These are phyloP conservation scores for Tipula helvola DNA, from an alignment of 2,888 invertebrate genomes.

Conservation along the genomic window DNA sequence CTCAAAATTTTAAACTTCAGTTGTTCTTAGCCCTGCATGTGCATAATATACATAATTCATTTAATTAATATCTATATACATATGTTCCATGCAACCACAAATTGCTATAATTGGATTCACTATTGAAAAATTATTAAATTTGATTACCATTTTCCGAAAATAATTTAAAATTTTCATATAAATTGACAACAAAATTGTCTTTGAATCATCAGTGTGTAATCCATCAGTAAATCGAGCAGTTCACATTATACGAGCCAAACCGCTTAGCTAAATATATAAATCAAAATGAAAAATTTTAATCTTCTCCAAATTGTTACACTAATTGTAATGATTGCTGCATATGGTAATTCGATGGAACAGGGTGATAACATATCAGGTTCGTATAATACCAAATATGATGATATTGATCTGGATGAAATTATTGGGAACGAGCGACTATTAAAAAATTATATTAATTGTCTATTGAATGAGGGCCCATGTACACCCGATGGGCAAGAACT, in stretches of 20 bases:
- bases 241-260: no score
- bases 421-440: constrained; percentile 51
- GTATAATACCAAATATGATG: constrained; percentile 57
- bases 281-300: neutral
- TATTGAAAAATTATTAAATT: neutral
- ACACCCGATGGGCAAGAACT: constrained; percentile 56
- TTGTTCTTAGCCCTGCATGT: no score
- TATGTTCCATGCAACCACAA: neutral
- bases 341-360: neutral
- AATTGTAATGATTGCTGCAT: neutral
- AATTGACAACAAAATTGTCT: neutral
- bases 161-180: neutral
- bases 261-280: no score
- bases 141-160: neutral
- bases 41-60: no score
- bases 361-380: neutral
- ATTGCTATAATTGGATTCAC: neutral
- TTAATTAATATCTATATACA: no score
- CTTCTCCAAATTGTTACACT: neutral
- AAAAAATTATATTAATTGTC: constrained; percentile 50
- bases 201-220: neutral
- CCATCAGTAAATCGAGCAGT: no score
- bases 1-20: no score
- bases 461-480: constrained; percentile 50
- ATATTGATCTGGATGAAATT: constrained; percentile 53